A percentile compares a stretch with the other conserved stretches of the same genome.
Conservation (phyloP, 2,113 vertebrate genomes). For the Urocynchramus pylzowi region DNA sequence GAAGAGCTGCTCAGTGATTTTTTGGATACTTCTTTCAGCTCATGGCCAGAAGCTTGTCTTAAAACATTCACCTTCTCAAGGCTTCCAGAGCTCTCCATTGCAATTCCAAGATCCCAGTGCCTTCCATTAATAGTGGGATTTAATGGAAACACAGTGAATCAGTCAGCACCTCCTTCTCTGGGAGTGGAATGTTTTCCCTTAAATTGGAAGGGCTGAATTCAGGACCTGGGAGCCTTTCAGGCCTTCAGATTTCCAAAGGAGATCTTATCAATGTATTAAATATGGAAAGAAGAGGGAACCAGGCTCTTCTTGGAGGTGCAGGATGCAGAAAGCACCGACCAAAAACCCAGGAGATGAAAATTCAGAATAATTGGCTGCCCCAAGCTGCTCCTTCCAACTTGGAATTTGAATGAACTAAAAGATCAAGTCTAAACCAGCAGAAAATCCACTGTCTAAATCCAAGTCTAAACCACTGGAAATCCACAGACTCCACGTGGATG, state of each 20-base stretch:
- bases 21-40: background rate
- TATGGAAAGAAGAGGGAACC: background rate
- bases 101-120: background rate
- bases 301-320: background rate
- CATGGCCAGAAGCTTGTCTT: constrained; percentile 2
- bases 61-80: background rate
- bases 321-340: background rate
- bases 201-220: background rate
- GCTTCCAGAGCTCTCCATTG: background rate
- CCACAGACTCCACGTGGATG: background rate
- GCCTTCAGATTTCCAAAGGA: background rate
- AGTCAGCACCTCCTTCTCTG: background rate
- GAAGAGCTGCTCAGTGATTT: background rate
- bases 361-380: background rate
- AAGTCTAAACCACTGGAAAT: background rate
- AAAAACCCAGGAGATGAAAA: background rate
- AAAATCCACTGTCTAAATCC: too few species aligned
- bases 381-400: background rate
- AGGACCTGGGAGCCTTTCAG: background rate
- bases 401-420: background rate
- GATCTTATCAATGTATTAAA: background rate
- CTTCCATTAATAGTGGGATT: background rate
- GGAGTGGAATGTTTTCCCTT: background rate
- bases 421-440: background rate
- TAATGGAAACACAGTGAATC: background rate